Percentiles rank a stretch among this genome's conserved stretches.
Conservation (phyloP, 1,140 invertebrate species). For the Drosophila azteca region DNA sequence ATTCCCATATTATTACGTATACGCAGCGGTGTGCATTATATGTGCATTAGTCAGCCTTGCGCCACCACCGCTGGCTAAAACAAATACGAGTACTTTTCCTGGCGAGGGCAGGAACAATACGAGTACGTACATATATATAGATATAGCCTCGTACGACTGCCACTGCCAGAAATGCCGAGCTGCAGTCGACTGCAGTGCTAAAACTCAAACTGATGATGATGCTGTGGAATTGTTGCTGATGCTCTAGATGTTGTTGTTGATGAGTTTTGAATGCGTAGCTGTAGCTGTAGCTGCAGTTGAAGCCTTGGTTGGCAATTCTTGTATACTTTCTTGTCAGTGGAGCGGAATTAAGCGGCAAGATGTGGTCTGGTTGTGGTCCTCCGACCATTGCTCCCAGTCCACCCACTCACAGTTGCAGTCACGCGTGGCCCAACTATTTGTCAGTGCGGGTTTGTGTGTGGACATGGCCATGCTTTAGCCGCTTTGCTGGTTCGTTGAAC, state of each 20-base stretch:
- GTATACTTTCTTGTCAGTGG: conserved; percentile 56
- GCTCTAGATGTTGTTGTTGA: conserved; percentile 49
- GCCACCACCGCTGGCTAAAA: conserved; percentile 28
- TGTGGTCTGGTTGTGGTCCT: conserved; percentile 4
- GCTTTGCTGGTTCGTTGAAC: conserved; percentile 77
- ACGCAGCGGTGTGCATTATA: conserved; percentile 47
- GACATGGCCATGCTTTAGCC: conserved; percentile 42
- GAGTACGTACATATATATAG: neutral
- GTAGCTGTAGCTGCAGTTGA: conserved; percentile 40
- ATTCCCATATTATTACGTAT: conserved; percentile 46
- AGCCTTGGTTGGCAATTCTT: conserved; percentile 28
- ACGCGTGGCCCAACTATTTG: conserved; percentile 19
- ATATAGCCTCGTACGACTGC: conserved; percentile 41
- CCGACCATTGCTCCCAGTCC: neutral
- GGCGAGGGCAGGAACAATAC: conserved; percentile 28
- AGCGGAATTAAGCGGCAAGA: conserved; percentile 33
- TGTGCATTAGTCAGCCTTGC: conserved; percentile 55
- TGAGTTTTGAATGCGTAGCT: conserved; percentile 72
- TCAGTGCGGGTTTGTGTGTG: conserved; percentile 1
- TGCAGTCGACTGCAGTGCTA: conserved; percentile 35
- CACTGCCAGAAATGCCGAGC: conserved; percentile 35
- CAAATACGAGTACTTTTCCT: neutral
- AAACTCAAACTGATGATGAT: conserved; percentile 17
- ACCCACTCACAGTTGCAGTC: conserved; percentile 14
- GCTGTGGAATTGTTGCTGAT: conserved; percentile 14